Percentiles rank a stretch among this genome's conserved stretches.
Conservation (phyloP, 1,140 invertebrate species). For the Drusus annulatus region DNA sequence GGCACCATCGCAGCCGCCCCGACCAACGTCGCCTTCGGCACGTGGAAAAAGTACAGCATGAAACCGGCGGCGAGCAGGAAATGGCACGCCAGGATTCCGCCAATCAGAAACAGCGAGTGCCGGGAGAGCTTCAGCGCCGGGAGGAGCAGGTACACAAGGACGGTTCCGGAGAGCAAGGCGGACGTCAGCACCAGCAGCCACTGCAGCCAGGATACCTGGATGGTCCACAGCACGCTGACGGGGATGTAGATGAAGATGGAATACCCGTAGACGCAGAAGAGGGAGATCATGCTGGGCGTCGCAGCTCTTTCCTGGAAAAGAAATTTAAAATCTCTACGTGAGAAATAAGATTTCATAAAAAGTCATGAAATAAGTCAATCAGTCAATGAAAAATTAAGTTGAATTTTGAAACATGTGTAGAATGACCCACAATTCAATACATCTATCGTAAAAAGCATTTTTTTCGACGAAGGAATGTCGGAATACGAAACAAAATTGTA, state of each 20-base stretch:
- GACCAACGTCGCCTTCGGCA: slow-evolving; percentile 36
- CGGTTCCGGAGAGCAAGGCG: slow-evolving; percentile 86
- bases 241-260: slow-evolving; percentile 95
- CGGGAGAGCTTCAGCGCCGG: slow-evolving; percentile 81
- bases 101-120: slow-evolving; percentile 78
- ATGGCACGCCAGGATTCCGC: slow-evolving; percentile 82
- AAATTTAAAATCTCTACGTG: too few relatives aligned
- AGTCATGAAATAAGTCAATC: too few relatives aligned
- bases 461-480: too few relatives aligned
- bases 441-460: too few relatives aligned
- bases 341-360: too few relatives aligned
- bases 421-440: too few relatives aligned
- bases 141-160: slow-evolving; percentile 86
- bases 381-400: too few relatives aligned
- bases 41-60: slow-evolving; percentile 83
- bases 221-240: slow-evolving; percentile 93
- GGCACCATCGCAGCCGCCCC: neutral
- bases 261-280: slow-evolving; percentile 96
- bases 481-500: too few relatives aligned
- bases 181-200: slow-evolving; percentile 89
- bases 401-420: too few relatives aligned
- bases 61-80: slow-evolving; percentile 88
- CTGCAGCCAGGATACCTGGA: slow-evolving; percentile 87
- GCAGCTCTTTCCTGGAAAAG: slow-evolving; percentile 73
- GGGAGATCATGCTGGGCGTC: slow-evolving; percentile 81